Conservation (phyloP, 2,797 vertebrate species). For the Hypotaenidia okinawae region DNA sequence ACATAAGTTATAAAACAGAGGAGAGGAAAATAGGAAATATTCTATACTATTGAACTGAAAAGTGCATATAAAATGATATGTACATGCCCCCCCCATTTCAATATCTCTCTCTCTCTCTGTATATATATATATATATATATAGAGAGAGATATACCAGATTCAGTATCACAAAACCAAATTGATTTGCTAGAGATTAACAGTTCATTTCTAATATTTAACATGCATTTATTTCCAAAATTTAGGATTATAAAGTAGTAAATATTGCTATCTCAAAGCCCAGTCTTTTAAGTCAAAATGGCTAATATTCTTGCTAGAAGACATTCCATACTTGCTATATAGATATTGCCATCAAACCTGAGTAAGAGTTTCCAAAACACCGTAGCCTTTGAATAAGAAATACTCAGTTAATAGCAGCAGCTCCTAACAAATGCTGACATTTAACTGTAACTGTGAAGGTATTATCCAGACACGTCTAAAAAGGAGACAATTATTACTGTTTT, state of each 20-base stretch:
- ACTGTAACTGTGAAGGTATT: not conserved
- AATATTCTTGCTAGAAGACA: not conserved
- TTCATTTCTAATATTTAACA: not conserved
- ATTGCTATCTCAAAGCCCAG: not conserved
- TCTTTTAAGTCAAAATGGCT: not conserved
- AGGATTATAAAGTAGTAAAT: not conserved
- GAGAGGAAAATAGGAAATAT: not conserved
- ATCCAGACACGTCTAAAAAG: not conserved
- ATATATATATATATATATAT: not conserved
- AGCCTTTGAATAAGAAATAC: not conserved
- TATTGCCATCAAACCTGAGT: not conserved
- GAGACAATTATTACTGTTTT: conserved; percentile 11
- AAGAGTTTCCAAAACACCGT: not conserved
- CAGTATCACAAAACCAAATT: not conserved
- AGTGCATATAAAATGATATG: not conserved
- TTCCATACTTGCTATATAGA: not conserved
- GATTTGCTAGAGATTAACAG: not conserved
- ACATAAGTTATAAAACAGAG: not conserved
- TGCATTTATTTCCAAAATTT: not conserved
- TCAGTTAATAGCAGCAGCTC: not conserved
- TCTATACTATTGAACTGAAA: not conserved
- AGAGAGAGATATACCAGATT: not conserved
- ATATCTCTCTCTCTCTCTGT: not conserved
- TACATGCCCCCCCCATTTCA: not conserved
- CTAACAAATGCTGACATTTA: conserved; percentile 21